Conservation (phyloP, 2,797 vertebrate species). For the Acrocephalus scirpaceus region DNA sequence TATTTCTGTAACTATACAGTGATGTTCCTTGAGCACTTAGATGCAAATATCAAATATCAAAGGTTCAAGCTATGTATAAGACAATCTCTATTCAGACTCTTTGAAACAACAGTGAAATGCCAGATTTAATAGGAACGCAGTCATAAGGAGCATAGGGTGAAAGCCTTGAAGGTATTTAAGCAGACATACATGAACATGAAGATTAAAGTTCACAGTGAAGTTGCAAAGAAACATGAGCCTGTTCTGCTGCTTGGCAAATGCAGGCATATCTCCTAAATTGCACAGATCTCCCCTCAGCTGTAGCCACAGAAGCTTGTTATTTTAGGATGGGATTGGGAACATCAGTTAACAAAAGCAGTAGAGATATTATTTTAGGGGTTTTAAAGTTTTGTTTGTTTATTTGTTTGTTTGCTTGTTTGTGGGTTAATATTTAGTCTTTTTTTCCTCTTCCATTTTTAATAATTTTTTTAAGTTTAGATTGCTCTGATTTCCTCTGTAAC, state of each 20-base stretch:
- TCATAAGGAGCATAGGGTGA: not conserved
- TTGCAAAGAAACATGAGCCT: not conserved
- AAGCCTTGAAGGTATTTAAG: constrained; percentile 32
- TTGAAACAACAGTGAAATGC: constrained; percentile 39
- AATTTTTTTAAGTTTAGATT: not conserved
- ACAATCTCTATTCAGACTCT: constrained; percentile 10
- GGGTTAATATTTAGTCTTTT: not conserved
- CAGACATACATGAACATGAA: not conserved
- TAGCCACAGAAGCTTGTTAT: not conserved
- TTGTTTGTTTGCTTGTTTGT: not conserved
- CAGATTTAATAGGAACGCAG: constrained; percentile 45
- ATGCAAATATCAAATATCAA: constrained; percentile 65
- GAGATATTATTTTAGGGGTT: not conserved
- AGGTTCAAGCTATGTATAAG: constrained; percentile 6
- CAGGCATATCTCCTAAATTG: not conserved
- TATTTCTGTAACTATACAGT: not conserved
- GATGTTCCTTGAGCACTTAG: not conserved
- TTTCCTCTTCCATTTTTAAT: accelerated
- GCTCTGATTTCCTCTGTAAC: not conserved
- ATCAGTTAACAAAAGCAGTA: not conserved
- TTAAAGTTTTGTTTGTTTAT: not conserved
- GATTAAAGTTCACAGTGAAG: not conserved
- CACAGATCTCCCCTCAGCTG: not conserved
- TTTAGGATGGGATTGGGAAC: not conserved
- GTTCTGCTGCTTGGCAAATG: not conserved